Conservation (phyloP, 2,797 vertebrate species). For the Chanos chanos region DNA sequence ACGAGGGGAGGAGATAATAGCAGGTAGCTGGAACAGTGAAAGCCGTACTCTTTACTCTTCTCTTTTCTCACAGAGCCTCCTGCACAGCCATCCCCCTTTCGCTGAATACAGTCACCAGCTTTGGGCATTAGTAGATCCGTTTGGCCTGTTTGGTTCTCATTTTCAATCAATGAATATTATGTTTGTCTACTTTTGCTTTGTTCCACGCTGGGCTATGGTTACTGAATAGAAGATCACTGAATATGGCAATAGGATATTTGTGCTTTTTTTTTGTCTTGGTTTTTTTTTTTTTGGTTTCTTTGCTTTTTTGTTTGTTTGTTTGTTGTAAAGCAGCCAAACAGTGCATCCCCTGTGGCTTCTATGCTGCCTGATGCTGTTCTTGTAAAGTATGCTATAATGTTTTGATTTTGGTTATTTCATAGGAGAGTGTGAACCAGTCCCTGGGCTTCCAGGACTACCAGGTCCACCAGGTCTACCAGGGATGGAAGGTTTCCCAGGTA, state of each 20-base stretch:
- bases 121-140: constrained; percentile 34
- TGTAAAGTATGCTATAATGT: neutral
- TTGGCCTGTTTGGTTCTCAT: constrained; percentile 35
- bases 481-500: constrained; percentile 67
- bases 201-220: constrained; percentile 21
- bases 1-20: constrained; percentile 66
- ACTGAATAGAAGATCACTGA: constrained; percentile 15
- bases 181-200: constrained; percentile 55
- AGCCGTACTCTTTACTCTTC: constrained; percentile 2
- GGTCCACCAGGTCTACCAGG: constrained; percentile 63
- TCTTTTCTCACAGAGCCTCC: constrained; percentile 8
- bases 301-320: constrained; percentile 6
- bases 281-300: constrained; percentile 19
- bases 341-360: neutral
- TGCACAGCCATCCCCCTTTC: constrained; percentile 2
- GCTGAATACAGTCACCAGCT: constrained; percentile 35
- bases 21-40: constrained; percentile 68
- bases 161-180: constrained; percentile 32
- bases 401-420: constrained; percentile 18
- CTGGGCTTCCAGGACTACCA: constrained; percentile 60
- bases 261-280: constrained; percentile 2
- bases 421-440: constrained; percentile 61
- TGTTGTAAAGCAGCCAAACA: constrained; percentile 17
- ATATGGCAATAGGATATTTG: neutral
- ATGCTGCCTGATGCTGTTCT: neutral